Base-by-base conservation (phyloP, 1,140 invertebrate species). In the Streblospio benedicti region DNA sequence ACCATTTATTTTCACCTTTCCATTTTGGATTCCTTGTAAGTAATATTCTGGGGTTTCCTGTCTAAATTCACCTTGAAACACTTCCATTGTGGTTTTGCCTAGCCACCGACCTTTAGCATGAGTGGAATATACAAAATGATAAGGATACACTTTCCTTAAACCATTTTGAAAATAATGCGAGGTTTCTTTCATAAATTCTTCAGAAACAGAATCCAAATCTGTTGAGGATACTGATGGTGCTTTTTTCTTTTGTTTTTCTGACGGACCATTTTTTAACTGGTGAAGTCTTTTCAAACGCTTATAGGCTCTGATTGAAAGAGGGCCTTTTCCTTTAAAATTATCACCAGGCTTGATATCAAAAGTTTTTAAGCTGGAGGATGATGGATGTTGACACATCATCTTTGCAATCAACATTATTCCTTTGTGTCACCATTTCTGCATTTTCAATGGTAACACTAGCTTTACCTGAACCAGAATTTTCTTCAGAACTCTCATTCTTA, bases 71-170 rank as follows among this genome's bases (percentile, higher is more conserved):
- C 87, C 81, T 0, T 86, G 85, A 77, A 97, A 97, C 18, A 98
- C 91, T 69, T 99, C 93, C 45, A 93, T 80, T 47, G 99, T 88
- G 71, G 89, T 88, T 72, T 93, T 88, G 18, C 93, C 93, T 3
- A 97, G 87, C 97, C 96, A 99, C 63, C 96, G 84, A 0, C 92
- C 92, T 81, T 99, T 99, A 14, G 91, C 93, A 80, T 93, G 94
- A 9, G 93, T 94, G 47, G 89, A 91, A 79, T 97, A 99, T 14
- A 90, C 93, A 79, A 93, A 97, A 77, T 93, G 93, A 80, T 99
- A 99, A 0, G 96, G 96, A 76, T 96, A 94, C 0, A 99, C 94
- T 83, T 99, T 97, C 58, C 96, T 83, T 55, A 99, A 83, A 65
- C 93, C 93, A 96, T 81, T 14, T 2, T 51, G 2, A 23, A 51